Conservation (phyloP, 2,113 vertebrate species). For the Lichenostomus cassidix region DNA sequence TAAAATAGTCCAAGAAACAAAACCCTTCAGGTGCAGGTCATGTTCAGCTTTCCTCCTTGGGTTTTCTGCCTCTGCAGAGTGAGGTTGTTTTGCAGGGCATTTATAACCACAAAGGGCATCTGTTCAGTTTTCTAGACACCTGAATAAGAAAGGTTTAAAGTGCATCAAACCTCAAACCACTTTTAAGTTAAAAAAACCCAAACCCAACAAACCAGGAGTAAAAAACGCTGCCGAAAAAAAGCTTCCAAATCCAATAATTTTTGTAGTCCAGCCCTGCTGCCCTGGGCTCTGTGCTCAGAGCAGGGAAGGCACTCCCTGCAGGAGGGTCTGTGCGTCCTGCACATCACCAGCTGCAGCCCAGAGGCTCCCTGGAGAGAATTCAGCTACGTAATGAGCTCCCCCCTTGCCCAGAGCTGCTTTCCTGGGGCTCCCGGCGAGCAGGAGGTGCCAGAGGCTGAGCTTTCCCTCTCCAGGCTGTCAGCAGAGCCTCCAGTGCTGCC, state of each 20-base stretch:
- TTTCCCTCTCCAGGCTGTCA: neutral
- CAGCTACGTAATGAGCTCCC: neutral
- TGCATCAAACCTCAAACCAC: neutral
- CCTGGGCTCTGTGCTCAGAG: rapidly evolving
- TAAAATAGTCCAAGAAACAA: neutral
- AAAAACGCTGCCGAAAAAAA: neutral
- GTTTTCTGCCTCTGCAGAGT: constrained; percentile 1
- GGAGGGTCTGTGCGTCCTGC: neutral
- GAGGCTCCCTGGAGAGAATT: neutral
- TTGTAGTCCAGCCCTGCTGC: neutral
- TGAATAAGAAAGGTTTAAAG: neutral
- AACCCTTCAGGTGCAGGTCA: neutral
- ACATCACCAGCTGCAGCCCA: neutral
- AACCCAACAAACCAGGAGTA: neutral
- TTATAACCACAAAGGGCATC: neutral
- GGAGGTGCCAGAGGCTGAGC: neutral
- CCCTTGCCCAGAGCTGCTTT: neutral
- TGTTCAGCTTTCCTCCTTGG: neutral
- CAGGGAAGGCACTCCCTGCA: neutral
- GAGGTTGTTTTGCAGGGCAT: neutral
- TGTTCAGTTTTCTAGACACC: neutral
- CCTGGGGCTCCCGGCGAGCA: neutral
- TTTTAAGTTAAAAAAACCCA: neutral
- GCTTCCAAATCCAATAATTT: neutral
- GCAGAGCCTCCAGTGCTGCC: neutral